Evolutionary conservation across 2,888 invertebrate species (phyloP), one percentile per base, ranked within the genome.

Genomic region (Athetis lepigone): DNA sequence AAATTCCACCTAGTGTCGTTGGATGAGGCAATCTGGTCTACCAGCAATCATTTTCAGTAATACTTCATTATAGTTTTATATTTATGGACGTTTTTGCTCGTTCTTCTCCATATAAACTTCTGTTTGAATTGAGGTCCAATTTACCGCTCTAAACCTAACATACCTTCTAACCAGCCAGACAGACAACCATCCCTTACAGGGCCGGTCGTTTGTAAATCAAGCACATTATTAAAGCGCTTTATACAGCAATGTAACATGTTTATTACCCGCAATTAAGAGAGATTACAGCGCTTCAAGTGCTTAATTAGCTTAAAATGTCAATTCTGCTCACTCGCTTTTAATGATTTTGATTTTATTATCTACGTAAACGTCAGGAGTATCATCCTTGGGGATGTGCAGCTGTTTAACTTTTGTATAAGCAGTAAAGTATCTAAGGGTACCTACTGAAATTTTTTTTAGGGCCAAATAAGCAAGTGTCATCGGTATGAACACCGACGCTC

Each of bases 301-400:
- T 74, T 77, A 70, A 68, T 70, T 62, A 66, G 66, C 65, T 80
- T 65, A 69, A 72, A 80, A 56, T 68, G 77, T 79, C 80, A 72
- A 72, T 76, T 72, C 57, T 57, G 60, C 59, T 60, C 36, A 58
- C 21, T 50, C 75, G 72, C 47, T 79, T 79, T 79, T 66, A 61
- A 65, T 65, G 52, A 75, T 65, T 79, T 61, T 59, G 63, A 79
- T 79, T 76, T 71, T 67, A 76, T 69, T 69, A 75, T 54, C 39
- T 27, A 23, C 23, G n/a, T 68, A n/a, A 33, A 68, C n/a, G 57
- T 56, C 33, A 47, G 13, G 27, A 23, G 39, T 37, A 19, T 72
- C 52, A 47, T 49, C 21, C 21, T 39, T 9, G 18, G 21, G 49
- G n/a, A 8, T 29, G 23, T 25, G 51, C 8, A n/a, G n/a, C 25